These are phyloP conservation scores for Parazoanthus swiftii DNA, from an alignment of 92 coral and sea anemone species.

Conservation along the genomic window DNA sequence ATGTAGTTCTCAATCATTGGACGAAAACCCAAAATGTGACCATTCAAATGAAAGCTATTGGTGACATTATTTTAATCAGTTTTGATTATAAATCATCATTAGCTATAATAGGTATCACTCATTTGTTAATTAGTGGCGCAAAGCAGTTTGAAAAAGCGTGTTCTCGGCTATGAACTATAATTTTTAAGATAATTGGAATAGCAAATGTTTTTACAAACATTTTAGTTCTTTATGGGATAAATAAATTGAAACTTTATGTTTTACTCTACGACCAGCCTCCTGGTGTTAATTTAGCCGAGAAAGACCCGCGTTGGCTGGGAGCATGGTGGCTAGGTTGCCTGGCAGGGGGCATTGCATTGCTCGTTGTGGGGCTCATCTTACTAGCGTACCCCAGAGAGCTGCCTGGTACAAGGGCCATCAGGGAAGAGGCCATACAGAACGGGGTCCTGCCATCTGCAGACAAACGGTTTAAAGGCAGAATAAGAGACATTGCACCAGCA, in stretches of 20 bases:
- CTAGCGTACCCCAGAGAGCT: constrained; percentile 74
- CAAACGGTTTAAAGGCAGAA: constrained; percentile 32
- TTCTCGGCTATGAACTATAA: no score
- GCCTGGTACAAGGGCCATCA: constrained; percentile 59
- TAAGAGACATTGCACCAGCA: constrained; percentile 69
- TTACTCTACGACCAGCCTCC: constrained; percentile 52
- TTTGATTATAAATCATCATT: no score
- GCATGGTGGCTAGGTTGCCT: constrained; percentile 86
- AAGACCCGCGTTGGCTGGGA: constrained; percentile 76
- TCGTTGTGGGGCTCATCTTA: constrained; percentile 51
- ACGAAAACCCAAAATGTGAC: no score
- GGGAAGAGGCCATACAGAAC: constrained; percentile 64
- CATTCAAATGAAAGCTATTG: no score
- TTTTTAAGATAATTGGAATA: no score
- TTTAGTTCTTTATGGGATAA: no score
- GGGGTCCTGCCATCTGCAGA: constrained; percentile 50
- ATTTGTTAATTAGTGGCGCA: no score
- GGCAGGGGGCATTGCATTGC: constrained; percentile 59
- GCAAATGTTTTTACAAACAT: no score
- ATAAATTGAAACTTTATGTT: background rate
- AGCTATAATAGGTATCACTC: no score
- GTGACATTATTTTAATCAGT: no score
- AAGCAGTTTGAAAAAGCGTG: no score
- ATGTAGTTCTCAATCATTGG: no score
- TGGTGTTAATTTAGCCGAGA: constrained; percentile 45